These are phyloP conservation scores for Stenotaenia linearis DNA, from an alignment of 2,888 invertebrate genomes.

Conservation along the genomic window DNA sequence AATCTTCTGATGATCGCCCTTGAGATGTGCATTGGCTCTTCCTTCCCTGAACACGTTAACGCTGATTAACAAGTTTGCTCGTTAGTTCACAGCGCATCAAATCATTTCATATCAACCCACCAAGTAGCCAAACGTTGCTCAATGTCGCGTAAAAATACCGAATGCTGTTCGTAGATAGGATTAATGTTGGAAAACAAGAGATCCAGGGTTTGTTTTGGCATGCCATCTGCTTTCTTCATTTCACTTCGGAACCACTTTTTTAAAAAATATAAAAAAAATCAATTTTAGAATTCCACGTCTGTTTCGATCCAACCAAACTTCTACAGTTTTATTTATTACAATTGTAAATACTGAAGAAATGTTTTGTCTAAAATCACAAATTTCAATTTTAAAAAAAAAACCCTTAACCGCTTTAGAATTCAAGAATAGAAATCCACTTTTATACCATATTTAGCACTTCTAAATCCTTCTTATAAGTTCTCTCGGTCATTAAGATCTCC, in stretches of 20 bases:
- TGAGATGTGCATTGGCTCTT: constrained; percentile 50
- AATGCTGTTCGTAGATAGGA: constrained; percentile 76
- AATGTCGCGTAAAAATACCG: constrained; percentile 69
- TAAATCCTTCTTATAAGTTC: constrained; percentile 89
- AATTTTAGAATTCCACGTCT: background rate
- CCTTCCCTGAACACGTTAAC: constrained; percentile 54
- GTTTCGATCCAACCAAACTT: background rate
- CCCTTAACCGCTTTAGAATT: background rate
- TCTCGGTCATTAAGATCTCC: constrained; percentile 90
- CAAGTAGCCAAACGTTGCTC: constrained; percentile 68
- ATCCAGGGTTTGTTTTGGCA: constrained; percentile 57
- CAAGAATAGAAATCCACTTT: constrained; percentile 43
- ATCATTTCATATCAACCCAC: constrained; percentile 41
- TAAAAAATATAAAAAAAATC: background rate
- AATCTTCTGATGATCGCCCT: constrained; percentile 58
- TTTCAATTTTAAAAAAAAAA: no score
- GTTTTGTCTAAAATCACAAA: background rate
- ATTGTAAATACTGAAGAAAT: background rate
- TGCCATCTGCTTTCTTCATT: constrained; percentile 57
- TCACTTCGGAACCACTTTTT: constrained; percentile 67
- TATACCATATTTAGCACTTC: constrained; percentile 82
- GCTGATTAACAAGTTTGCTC: background rate
- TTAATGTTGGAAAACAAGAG: constrained; percentile 58
- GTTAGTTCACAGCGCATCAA: background rate
- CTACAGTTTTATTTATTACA: background rate